Conservation (phyloP, 2,888 invertebrate genomes). For the Andrena bicolor region DNA sequence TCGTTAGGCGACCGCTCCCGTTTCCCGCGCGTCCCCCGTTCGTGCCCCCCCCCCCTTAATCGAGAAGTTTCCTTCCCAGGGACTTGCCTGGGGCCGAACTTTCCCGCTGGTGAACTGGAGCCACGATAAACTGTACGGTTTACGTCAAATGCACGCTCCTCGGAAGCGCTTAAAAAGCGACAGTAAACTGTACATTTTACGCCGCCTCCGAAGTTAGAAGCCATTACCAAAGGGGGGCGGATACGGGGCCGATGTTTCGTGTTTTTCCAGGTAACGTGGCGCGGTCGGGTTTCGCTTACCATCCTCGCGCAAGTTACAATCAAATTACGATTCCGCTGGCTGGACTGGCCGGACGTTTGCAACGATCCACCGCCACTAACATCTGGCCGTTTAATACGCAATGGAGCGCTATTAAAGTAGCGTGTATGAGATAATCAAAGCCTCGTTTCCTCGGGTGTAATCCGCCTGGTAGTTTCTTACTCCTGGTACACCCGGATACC, state of each 20-base stretch:
- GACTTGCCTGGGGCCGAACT: slow-evolving; percentile 24
- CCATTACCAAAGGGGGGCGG: neutral
- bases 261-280: neutral
- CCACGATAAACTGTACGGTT: slow-evolving; percentile 35
- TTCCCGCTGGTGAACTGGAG: neutral
- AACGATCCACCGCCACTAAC: neutral
- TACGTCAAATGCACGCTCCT: slow-evolving; percentile 3
- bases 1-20: slow-evolving; percentile 21
- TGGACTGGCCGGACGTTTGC: neutral
- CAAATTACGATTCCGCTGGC: slow-evolving; percentile 26
- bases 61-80: slow-evolving; percentile 57
- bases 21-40: slow-evolving; percentile 29
- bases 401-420: slow-evolving; percentile 31
- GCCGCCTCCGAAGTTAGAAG: neutral
- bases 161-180: slow-evolving; percentile 13
- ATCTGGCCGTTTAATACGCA: slow-evolving; percentile 33
- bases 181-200: slow-evolving; percentile 9
- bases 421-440: slow-evolving; percentile 62
- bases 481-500: slow-evolving; percentile 16
- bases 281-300: neutral
- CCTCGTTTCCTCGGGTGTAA: slow-evolving; percentile 49
- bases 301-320: slow-evolving; percentile 11
- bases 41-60: slow-evolving; percentile 43
- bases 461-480: slow-evolving; percentile 54
- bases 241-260: neutral